Percentiles rank a stretch among this genome's conserved stretches.
phyloP scores from a whole-genome alignment of 2,797 vertebrate genomes.

The Rhynchotus rufescens region DNA sequence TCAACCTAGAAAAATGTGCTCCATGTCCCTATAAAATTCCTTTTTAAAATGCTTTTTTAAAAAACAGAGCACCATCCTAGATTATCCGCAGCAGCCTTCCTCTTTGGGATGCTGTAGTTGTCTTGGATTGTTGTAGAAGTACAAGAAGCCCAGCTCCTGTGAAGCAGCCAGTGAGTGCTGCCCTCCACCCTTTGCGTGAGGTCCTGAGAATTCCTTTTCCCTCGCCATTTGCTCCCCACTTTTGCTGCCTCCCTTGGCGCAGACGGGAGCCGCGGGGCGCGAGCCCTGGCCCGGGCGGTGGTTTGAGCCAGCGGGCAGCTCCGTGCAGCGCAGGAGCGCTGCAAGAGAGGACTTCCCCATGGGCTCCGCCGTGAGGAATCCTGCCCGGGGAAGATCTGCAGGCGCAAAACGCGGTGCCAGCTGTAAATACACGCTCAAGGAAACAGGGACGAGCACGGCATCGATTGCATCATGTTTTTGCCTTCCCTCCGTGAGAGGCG shows the following conservation, averaged over 20 bases:
- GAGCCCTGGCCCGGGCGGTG: neutral
- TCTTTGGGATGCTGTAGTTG: neutral
- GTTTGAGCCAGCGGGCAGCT: rapidly evolving
- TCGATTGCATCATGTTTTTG: neutral
- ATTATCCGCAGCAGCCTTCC: neutral
- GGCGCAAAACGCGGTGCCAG: neutral
- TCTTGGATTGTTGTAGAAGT: neutral
- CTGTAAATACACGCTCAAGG: constrained; percentile 5
- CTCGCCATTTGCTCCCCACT: neutral
- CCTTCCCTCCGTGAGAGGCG: rapidly evolving
- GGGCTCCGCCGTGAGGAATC: neutral
- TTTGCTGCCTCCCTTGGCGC: neutral
- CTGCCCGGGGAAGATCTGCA: neutral
- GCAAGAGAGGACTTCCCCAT: rapidly evolving
- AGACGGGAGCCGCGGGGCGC: neutral
- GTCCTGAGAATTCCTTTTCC: neutral
- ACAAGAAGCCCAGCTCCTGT: neutral
- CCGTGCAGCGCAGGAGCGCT: rapidly evolving
- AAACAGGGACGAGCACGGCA: rapidly evolving
- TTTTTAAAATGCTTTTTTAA: neutral
- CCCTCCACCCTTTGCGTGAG: neutral
- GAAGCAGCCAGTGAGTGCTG: neutral
- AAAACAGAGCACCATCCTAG: neutral
- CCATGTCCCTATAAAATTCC: neutral
- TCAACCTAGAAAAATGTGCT: neutral